Conservation (phyloP, 2,888 invertebrate species). For the Scaptodrosophila latifasciaeformis region DNA sequence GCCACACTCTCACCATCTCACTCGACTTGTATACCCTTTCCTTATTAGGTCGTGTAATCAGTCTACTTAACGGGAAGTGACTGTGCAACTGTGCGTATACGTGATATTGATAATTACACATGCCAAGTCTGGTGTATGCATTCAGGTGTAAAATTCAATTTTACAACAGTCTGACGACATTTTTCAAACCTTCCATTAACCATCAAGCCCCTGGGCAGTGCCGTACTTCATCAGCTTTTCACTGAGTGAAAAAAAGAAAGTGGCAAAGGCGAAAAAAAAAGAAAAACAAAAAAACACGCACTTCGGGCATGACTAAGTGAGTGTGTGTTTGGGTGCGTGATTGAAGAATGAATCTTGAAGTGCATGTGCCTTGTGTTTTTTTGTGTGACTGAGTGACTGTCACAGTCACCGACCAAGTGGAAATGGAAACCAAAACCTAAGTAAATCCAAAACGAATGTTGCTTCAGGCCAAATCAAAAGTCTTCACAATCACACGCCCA, state of each 20-base stretch:
- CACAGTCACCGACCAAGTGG: conserved; percentile 7
- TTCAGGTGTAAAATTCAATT: conserved; percentile 63
- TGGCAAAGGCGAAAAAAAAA: background rate
- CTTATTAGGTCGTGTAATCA: background rate
- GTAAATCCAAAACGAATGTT: conserved; percentile 25
- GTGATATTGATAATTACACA: conserved; percentile 59
- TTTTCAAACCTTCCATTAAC: too few species aligned
- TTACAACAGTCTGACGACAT: conserved; percentile 8
- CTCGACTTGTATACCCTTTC: too few species aligned
- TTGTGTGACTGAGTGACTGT: conserved; percentile 62
- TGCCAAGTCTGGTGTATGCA: conserved; percentile 34
- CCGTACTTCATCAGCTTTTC: too few species aligned
- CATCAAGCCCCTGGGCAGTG: too few species aligned
- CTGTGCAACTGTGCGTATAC: conserved; percentile 50
- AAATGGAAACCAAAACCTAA: conserved; percentile 9
- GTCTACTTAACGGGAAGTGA: background rate
- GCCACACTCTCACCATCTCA: background rate
- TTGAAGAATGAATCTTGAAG: background rate
- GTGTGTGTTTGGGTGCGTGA: conserved; percentile 24
- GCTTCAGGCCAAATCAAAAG: conserved; percentile 3
- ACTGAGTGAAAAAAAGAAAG: too few species aligned
- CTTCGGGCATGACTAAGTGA: conserved; percentile 30
- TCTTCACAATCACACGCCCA: conserved; percentile 1
- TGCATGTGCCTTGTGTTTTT: conserved; percentile 26
- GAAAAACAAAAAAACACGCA: conserved; percentile 4